phyloP scores from a whole-genome alignment of 1,140 invertebrate species.

The Drosophila tani region DNA sequence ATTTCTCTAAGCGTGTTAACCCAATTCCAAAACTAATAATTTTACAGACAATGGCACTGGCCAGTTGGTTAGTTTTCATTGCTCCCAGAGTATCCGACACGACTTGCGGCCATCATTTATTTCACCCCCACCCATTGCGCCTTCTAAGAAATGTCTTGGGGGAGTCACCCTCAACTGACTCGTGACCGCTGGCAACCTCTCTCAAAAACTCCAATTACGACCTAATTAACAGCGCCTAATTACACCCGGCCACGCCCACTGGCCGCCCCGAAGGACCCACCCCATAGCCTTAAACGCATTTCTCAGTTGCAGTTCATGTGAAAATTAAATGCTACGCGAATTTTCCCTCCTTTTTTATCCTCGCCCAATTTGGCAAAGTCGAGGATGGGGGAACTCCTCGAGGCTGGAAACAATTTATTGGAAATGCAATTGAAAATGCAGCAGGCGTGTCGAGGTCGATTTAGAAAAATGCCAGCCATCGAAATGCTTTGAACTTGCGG shows the following conservation, averaged over 20 bases:
- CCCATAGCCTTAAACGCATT: constrained; percentile 53
- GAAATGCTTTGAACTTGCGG: constrained; percentile 73
- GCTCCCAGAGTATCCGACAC: neutral
- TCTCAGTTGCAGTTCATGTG: constrained; percentile 47
- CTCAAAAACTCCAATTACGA: constrained; percentile 48
- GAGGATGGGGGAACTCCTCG: constrained; percentile 21
- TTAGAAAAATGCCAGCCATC: constrained; percentile 45
- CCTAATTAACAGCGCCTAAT: constrained; percentile 56
- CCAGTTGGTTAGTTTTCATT: constrained; percentile 16
- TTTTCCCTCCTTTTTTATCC: constrained; percentile 19
- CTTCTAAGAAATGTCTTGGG: constrained; percentile 29
- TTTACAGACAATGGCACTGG: neutral
- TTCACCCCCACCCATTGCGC: constrained; percentile 16
- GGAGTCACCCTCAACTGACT: constrained; percentile 20
- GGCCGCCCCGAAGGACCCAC: neutral
- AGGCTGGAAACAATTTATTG: constrained; percentile 58
- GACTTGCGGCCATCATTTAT: constrained; percentile 24
- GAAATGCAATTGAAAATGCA: constrained; percentile 79
- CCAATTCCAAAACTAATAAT: constrained; percentile 1
- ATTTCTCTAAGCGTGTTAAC: neutral
- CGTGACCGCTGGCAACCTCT: constrained; percentile 1
- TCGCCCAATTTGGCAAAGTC: constrained; percentile 40
- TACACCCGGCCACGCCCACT: constrained; percentile 29
- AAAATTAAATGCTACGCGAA: constrained; percentile 61
- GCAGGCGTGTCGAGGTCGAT: constrained; percentile 49